phyloP scores from a whole-genome alignment of 2,113 vertebrate species.

The Zosterops lateralis region DNA sequence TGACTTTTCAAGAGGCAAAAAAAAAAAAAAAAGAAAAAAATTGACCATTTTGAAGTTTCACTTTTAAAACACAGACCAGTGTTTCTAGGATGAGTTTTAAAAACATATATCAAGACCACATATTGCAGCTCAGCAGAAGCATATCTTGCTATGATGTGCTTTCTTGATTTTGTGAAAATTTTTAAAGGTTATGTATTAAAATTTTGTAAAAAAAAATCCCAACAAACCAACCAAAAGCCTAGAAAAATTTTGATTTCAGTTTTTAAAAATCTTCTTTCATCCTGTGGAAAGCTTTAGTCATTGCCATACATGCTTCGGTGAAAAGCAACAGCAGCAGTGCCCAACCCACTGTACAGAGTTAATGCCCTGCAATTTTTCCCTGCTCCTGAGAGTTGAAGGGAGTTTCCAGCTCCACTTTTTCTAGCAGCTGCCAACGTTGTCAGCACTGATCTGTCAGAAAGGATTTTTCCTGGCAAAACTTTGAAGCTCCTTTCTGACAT shows the following conservation, averaged over 20 bases:
- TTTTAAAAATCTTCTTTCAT: not conserved
- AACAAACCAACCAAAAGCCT: not conserved
- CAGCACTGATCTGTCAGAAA: slow-evolving; percentile 89
- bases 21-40: not conserved
- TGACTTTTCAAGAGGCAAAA: not conserved
- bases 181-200: not conserved
- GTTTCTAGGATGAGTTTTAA: not conserved
- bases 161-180: not conserved
- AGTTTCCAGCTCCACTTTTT: slow-evolving; percentile 65
- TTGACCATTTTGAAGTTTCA: not conserved
- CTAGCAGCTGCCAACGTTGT: slow-evolving; percentile 84
- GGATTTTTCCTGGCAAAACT: slow-evolving; percentile 89
- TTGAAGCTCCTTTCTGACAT: slow-evolving; percentile 90
- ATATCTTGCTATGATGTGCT: not conserved
- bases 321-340: not conserved
- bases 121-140: not conserved
- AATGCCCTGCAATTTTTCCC: slow-evolving; percentile 60
- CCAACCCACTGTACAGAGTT: slow-evolving; percentile 45
- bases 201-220: not conserved
- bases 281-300: not conserved
- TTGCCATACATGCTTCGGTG: not conserved
- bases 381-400: slow-evolving; percentile 46
- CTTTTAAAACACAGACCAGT: not conserved
- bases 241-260: not conserved
- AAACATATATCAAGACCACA: not conserved